Evolutionary conservation across 1,140 invertebrate species (phyloP), one percentile per base, ranked within the genome.

Genomic region (Brachionus calyciflorus): DNA sequence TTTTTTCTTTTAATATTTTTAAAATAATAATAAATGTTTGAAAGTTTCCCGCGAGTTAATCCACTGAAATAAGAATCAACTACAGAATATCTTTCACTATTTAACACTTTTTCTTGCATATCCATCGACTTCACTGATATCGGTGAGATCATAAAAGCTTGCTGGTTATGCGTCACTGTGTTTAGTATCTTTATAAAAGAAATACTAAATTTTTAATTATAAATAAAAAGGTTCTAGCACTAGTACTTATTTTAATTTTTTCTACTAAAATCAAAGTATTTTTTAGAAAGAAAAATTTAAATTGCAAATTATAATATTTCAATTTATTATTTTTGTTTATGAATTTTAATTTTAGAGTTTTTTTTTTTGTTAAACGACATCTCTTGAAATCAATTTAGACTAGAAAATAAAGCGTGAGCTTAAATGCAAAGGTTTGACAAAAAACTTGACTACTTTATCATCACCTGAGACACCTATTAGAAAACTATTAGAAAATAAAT

Each of bases 41-140:
- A 65, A 65, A 65, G 40, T 44, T 65, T 65, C 60, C 19, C 60
- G 41, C 60, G 40, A 65, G 60, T 46, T 65, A n/a, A 65, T n/a
- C 7, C 17, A 46, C 24, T 65, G 6, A 14, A 44, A 37, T 5
- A 24, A 44, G 17, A 44, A 24, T 46, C 60, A 26, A 65, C 40
- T 65, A 46, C 60, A 65, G 40, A 65, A 65, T 65, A 21, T 65
- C 37, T 65, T 44, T 24, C 37, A 9, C 33, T 37, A 5, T 5
- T 24, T 10, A 33, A 37, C 17, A 10, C 2, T 30, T 60, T 65
- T 1, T 46, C 24, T 46, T 1, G 60, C 21, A 65, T 44, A 14
- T 28, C 40, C 60, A 65, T 65, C 60, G 40, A 26, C 60, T 28
- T 46, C 14, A 4, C 5, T 24, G 41, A 65, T 44, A 65, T 65